Base-by-base conservation (phyloP, 2,113 vertebrate species). In the Fulica atra region DNA sequence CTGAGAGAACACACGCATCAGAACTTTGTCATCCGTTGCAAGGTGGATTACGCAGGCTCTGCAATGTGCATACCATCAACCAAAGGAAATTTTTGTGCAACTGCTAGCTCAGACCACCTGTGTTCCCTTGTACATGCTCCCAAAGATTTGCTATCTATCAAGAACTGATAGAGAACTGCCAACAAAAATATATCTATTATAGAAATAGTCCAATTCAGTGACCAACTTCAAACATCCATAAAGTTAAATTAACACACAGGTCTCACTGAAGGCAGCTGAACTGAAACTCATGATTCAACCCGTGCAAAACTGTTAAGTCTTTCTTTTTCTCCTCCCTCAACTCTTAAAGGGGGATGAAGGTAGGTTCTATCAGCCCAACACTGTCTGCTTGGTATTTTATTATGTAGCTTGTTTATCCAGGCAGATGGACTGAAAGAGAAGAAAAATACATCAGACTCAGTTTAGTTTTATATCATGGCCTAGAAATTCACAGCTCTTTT, bases 321-420 rank as follows among this genome's bases (percentile, higher is more conserved):
- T 12, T 44, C 4, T 65, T 64, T 81, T 78, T 76, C 59, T 38
- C 13, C 17, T 65, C 31, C 33, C 11, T 70, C 50, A 88, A 33
- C 15, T 53, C 3, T 35, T 38, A 25, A 20, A 50, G 6, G 5
- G 12, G 18, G 24, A 28, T 81, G 65, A 81, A 72, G 21, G 23
- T 40, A 16, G 1, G 7, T 13, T 11, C 20, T 17, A 71, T 1
- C 2, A 79, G 33, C 5, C 14, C 29, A 89, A 9, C 0, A 7
- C 9, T 16, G 0, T 35, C 59, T 65, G 10, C 35, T 72, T 72
- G 17, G 2, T 50, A 56, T 84, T 87, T 81, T 25, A 74, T 18
- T 29, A 72, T 9, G 7, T 11, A 82, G 50, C n/a, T 87, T 31
- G 79, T 59, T 71, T 80, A 65, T 36, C 20, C 2, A 3, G 38